Base-by-base conservation (phyloP, 2,113 vertebrate species). In the Oreotrochilus melanogaster region DNA sequence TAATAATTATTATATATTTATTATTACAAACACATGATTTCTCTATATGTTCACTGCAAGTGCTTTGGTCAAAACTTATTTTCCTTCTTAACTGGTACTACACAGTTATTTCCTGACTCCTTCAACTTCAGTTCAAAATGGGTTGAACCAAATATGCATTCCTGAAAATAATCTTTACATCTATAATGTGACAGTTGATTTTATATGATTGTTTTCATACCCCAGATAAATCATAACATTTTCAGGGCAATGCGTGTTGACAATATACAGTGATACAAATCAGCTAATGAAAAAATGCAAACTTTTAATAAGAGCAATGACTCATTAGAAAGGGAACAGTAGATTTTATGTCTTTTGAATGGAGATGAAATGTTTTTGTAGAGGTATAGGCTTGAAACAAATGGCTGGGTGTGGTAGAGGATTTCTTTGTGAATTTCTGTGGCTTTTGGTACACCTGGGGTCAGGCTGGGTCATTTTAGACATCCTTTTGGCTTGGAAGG, bases 1-100 rank as follows among this genome's bases (percentile, higher is more conserved):
- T 37, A 37, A 37, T 37, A 37, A 8, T 37, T 37, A 37, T 35
- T 35, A 39, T 39, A 39, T 39, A 39, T 80, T 51, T 96, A 85
- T 92, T 86, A 86, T 92, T 64, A 81, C 76, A 91, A 69, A 71
- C 82, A 75, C 66, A 64, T 93, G 65, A 92, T 79, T 89, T 89
- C 28, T 93, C 3, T 86, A 31, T 70, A 24, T 70, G 78, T 95
- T 86, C 37, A 88, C 90, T 65, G 62, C 88, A 95, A 89, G 62
- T 93, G 88, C 45, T 45, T 95, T 94, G 83, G 71, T 71, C 27
- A 86, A 78, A 94, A 82, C 39, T 66, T 69, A 79, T 78, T 92
- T 95, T 95, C 84, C 90, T 92, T 84, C 69, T 86, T 73, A 86
- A 61, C 31, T 83, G 65, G 35, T 76, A 16, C 65, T 92, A 5